These are phyloP conservation scores for Leuciscus waleckii DNA, from an alignment of 2,797 vertebrate species.

Conservation along the genomic window DNA sequence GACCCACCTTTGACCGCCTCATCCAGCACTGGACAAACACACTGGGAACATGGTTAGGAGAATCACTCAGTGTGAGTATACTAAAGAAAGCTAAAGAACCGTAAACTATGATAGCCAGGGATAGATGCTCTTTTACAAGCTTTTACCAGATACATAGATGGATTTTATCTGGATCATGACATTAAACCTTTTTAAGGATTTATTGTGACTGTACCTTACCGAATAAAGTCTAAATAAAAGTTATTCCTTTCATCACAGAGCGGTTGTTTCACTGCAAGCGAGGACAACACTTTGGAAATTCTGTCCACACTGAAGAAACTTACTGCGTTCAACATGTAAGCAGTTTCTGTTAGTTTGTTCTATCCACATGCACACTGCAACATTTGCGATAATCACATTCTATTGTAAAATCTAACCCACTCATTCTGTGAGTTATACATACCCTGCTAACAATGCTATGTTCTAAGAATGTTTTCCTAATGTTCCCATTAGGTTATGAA, in stretches of 20 bases:
- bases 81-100: background rate
- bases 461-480: background rate
- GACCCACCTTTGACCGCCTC: conserved; percentile 76
- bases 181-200: too few species aligned
- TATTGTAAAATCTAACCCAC: background rate
- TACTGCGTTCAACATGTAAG: conserved; percentile 89
- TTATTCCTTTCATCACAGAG: conserved; percentile 68
- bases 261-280: conserved; percentile 70
- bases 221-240: background rate
- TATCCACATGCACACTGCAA: background rate
- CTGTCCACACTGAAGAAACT: conserved; percentile 81
- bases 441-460: background rate
- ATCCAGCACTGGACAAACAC: conserved; percentile 79
- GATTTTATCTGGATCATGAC: background rate
- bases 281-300: conserved; percentile 70
- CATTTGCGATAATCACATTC: background rate
- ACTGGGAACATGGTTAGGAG: conserved; percentile 75
- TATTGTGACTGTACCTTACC: background rate
- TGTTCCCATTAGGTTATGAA: background rate
- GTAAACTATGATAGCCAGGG: background rate
- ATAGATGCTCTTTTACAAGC: background rate
- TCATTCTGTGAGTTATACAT: background rate
- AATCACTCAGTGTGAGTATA: conserved; percentile 69
- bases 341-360: conserved; percentile 11
- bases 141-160: background rate